Percentiles rank a stretch among this genome's conserved stretches.
Evolutionary conservation across 2,888 invertebrate genomes (phyloP).

Genomic region (Autographa gamma): DNA sequence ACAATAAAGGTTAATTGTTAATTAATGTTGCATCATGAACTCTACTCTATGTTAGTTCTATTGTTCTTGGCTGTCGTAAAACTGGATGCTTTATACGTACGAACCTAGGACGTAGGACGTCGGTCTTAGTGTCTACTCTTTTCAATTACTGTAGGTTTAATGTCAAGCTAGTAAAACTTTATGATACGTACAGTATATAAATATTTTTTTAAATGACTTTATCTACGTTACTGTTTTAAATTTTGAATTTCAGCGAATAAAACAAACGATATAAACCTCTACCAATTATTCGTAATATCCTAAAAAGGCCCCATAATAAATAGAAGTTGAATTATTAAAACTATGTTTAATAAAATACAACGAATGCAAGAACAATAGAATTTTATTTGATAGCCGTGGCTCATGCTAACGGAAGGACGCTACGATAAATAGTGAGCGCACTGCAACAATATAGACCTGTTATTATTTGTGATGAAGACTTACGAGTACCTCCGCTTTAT

Average conservation of each 20-base stretch:
- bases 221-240: no score
- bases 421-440: conserved; percentile 26
- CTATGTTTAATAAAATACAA: conserved; percentile 15
- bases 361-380: conserved; percentile 26
- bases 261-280: neutral
- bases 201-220: neutral
- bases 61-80: conserved; percentile 40
- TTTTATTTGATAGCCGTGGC: conserved; percentile 29
- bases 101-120: no score
- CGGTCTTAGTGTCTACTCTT: neutral
- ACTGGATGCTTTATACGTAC: conserved; percentile 18
- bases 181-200: neutral
- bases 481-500: conserved; percentile 1
- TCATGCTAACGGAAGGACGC: conserved; percentile 25
- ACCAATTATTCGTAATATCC: no score
- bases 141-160: neutral
- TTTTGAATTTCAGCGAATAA: neutral
- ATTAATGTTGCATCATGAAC: conserved; percentile 44
- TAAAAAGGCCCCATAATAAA: neutral
- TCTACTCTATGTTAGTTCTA: conserved; percentile 34
- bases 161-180: neutral
- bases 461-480: conserved; percentile 7
- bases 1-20: conserved; percentile 55
- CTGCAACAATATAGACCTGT: conserved; percentile 13
- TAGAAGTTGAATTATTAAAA: conserved; percentile 18